Conservation (phyloP, 2,113 vertebrate genomes). For the Bungarus multicinctus region DNA sequence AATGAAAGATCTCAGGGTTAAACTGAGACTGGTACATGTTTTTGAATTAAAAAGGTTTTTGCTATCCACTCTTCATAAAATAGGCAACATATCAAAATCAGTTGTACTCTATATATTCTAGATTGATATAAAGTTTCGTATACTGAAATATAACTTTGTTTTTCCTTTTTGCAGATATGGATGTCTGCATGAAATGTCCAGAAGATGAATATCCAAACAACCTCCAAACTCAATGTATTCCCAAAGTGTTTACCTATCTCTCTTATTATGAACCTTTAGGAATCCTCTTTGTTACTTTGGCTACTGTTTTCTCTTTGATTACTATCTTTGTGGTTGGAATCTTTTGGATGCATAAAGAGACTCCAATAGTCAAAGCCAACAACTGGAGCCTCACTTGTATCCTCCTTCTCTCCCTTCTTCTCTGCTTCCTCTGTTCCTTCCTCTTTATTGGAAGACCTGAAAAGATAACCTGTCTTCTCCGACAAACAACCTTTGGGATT, state of each 20-base stretch:
- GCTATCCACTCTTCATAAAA: not conserved
- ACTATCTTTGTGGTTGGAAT: not conserved
- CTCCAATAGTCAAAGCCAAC: too few species aligned
- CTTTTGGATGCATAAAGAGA: too few species aligned
- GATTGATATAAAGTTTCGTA: not conserved
- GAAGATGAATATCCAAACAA: not conserved
- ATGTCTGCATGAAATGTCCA: not conserved
- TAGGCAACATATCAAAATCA: fast-evolving
- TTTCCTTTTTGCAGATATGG: not conserved
- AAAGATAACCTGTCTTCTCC: too few species aligned
- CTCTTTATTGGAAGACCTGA: too few species aligned
- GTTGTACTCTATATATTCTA: not conserved
- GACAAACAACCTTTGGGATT: too few species aligned
- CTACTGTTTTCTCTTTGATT: not conserved
- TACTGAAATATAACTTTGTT: too few species aligned
- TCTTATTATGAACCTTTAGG: not conserved
- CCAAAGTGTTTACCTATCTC: not conserved
- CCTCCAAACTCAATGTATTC: not conserved
- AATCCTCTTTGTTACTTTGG: not conserved
- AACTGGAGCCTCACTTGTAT: too few species aligned
- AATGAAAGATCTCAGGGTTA: too few species aligned
- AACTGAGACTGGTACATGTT: too few species aligned
- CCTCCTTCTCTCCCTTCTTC: too few species aligned
- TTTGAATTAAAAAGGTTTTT: too few species aligned
- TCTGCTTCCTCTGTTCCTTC: too few species aligned